Evolutionary conservation across 2,797 vertebrate species (phyloP).

Genomic region (Megalops cyprinoides): DNA sequence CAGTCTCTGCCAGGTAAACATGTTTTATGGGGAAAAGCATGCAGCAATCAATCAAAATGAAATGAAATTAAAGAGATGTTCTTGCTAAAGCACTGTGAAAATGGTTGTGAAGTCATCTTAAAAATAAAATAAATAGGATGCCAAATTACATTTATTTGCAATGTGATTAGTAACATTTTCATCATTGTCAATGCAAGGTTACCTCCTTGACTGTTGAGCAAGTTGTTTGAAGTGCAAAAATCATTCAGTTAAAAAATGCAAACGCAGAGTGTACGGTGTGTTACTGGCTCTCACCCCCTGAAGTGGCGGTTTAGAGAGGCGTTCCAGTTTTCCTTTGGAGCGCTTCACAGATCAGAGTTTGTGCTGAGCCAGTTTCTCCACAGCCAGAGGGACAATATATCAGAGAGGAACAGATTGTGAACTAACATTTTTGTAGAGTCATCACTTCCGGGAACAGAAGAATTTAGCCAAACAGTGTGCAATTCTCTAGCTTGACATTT

Average conservation of each 20-base stretch:
- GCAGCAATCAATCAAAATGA: not conserved
- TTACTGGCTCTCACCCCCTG: too few species aligned
- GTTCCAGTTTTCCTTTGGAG: too few species aligned
- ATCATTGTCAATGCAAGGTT: too few species aligned
- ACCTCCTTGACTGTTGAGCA: too few species aligned
- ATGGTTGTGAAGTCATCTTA: conserved; percentile 6
- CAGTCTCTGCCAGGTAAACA: not conserved
- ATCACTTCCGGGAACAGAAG: conserved; percentile 58
- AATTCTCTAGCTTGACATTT: conserved; percentile 31
- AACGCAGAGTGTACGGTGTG: too few species aligned
- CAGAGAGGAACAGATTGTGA: conserved; percentile 65
- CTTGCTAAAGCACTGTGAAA: not conserved
- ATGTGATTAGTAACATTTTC: too few species aligned
- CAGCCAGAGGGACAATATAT: conserved; percentile 53
- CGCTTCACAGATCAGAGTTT: not conserved
- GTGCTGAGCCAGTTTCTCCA: conserved; percentile 37
- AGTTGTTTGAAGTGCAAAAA: too few species aligned
- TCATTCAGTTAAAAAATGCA: too few species aligned
- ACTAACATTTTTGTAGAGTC: conserved; percentile 59
- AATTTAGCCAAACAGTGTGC: conserved; percentile 58
- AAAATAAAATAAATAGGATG: not conserved
- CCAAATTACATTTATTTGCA: conserved; percentile 8
- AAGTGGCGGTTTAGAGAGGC: not conserved
- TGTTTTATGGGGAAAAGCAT: not conserved
- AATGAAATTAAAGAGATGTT: not conserved